Evolutionary conservation across 2,113 vertebrate species (phyloP), one percentile per base, ranked within the genome.

Genomic region (Ia io): DNA sequence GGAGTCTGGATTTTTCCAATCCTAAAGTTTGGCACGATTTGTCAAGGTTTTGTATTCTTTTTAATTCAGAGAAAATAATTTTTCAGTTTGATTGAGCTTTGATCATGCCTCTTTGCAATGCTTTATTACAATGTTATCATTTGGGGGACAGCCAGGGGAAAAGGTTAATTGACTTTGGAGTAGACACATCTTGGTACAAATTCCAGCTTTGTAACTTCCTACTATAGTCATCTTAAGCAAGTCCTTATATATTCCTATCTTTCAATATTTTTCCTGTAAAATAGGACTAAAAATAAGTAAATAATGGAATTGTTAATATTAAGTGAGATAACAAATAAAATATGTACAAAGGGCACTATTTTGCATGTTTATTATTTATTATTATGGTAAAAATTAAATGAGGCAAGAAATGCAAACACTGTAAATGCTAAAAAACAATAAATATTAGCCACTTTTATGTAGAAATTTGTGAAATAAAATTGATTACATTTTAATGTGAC

Each of bases 311-410:
- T 69, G 0, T 13, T 32, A 83, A 73, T 78, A 92, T 47, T 83
- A 84, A 94, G 61, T 56, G 16, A 90, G 65, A 70, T 16, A 20
- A 2, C 37, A 59, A 7, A 47, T 53, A 53, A 22, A 80, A 93
- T 7, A 56, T 47, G 6, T 79, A 25, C 9, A 49, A 22, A 87
- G 32, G 83, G n/a, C 11, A 79, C 42, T 30, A 12, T 44, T 91
- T 88, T 92, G n/a, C 40, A 63, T 74, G 12, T 47, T 77, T 84
- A 47, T 71, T 74, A 59, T 49, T 37, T 20, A 47, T 78, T 77
- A 92, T 80, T 93, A 61, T 9, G n/a, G 1, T 95, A 23, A 40
- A 93, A 93, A 87, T 90, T 42, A 82, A 76, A 73, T 37, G 12
- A 79, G 3, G 11, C 20, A 92, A 51, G 44, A 89, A 86, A 83